phyloP scores from a whole-genome alignment of 64 coral and sea anemone species.

The Stichodactyla helianthus region DNA sequence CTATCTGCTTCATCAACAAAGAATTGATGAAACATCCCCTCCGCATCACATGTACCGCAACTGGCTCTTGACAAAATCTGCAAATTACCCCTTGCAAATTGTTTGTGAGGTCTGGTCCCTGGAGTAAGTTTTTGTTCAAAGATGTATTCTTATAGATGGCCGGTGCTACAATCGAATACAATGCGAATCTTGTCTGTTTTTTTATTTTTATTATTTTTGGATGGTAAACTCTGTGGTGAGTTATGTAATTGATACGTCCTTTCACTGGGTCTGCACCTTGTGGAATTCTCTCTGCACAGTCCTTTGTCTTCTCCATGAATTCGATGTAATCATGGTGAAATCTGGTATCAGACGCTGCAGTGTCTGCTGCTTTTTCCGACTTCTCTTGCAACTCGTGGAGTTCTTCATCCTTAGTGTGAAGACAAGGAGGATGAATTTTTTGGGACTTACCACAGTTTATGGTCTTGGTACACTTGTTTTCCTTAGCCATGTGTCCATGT shows the following conservation, averaged over 20 bases:
- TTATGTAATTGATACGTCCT: not conserved
- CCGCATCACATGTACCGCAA: not conserved
- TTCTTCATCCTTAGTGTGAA: not conserved
- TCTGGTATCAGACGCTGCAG: conserved; percentile 9
- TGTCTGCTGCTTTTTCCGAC: not conserved
- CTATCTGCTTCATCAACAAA: not conserved
- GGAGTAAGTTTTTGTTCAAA: conserved; percentile 19
- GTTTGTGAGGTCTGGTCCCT: not conserved
- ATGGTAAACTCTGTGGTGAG: conserved; percentile 7
- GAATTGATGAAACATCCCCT: not conserved
- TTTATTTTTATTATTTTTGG: not conserved
- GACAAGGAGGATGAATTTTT: conserved; percentile 8
- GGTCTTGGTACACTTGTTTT: conserved; percentile 24
- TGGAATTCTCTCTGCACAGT: conserved; percentile 11
- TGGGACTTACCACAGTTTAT: conserved; percentile 17
- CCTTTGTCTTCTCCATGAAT: conserved; percentile 9
- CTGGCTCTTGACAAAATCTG: not conserved
- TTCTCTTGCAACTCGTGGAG: not conserved
- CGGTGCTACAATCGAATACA: conserved; percentile 19
- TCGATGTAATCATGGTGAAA: conserved; percentile 1
- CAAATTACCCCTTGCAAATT: not conserved
- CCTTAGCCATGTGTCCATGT: conserved; percentile 46
- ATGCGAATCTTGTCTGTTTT: conserved; percentile 25
- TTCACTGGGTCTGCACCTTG: not conserved
- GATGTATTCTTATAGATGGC: conserved; percentile 6